Base-by-base conservation (phyloP, 2,888 invertebrate species). In the Panzeria rudis region DNA sequence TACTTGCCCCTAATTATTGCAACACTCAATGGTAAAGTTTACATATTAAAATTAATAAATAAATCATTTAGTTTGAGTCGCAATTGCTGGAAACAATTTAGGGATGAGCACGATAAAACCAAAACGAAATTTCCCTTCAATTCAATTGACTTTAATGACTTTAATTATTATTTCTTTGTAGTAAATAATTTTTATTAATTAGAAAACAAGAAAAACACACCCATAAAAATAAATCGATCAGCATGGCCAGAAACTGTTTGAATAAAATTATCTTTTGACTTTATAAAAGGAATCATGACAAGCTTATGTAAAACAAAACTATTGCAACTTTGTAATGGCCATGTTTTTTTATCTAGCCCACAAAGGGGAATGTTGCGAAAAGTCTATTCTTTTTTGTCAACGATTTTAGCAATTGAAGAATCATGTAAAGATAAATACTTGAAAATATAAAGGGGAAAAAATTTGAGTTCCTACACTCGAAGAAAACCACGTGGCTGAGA, bases 1-100 rank as follows among this genome's bases (percentile, higher is more conserved):
- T 52, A 64, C 73, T 80, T 59, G 80, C 80, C 80, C 54, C 56
- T 41, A 50, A 59, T 66, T 80, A 52, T 41, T 73, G 47, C 80
- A 59, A 50, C 66, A 66, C 38, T 66, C 13, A 15, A 44, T 20
- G 32, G 44, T 25, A 54, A 44, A 38, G 5, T 72, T 38, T 38
- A 61, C 3, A 11, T 62, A 56, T 71, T 20, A n/a, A 29, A 64
- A 23, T 54, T 64, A 44, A 59, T 50, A 52, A 71, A 80, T 73
- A 66, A 73, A 80, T 73, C 56, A 66, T 23, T 73, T 20, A 41
- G 17, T 50, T 68, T 47, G 9, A 52, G 20, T 32, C 3, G 7
- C 23, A 68, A 59, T 61, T 15, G 11, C 0, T 50, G 20, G 7
- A 56, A 44, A 56, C 38, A n/a, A 62, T 73, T 76, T 47, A n/a